phyloP scores from a whole-genome alignment of 1,140 invertebrate genomes.

The Rhopalosiphum padi region DNA sequence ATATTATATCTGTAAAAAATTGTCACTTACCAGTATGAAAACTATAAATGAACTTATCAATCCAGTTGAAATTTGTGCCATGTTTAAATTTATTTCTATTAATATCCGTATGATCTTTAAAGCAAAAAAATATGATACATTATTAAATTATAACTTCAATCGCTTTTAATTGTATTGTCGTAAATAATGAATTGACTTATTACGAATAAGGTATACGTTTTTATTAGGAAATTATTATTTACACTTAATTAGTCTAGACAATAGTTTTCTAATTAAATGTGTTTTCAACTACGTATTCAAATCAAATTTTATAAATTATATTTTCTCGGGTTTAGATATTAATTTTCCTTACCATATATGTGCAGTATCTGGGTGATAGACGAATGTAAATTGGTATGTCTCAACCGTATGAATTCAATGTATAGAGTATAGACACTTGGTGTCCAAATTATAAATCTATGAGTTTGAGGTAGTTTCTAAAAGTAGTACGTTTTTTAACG shows the following conservation, averaged over 20 bases:
- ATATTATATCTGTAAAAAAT: not conserved
- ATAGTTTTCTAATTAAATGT: conserved; percentile 38
- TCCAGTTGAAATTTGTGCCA: conserved; percentile 39
- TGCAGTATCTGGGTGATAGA: not conserved
- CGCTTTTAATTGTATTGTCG: not conserved
- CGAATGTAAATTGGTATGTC: not conserved
- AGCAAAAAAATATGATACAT: not conserved
- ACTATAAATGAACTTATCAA: conserved; percentile 6
- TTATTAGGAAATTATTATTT: not conserved
- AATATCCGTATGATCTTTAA: conserved; percentile 41
- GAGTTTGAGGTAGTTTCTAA: not conserved
- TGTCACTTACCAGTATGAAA: conserved; percentile 19
- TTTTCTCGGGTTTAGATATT: not conserved
- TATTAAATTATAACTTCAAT: conserved; percentile 7
- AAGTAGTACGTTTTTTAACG: not conserved
- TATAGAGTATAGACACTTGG: not conserved
- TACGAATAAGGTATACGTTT: not conserved
- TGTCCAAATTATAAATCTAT: not conserved
- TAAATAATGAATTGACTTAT: not conserved
- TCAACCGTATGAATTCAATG: not conserved
- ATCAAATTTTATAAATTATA: not conserved
- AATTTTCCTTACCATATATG: conserved; percentile 10
- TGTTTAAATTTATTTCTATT: conserved; percentile 34
- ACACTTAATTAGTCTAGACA: conserved; percentile 7
- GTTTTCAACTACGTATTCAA: not conserved